These are phyloP conservation scores for Drosophila nr. perissopoda DNA, from an alignment of 2,888 invertebrate genomes.

Conservation along the genomic window DNA sequence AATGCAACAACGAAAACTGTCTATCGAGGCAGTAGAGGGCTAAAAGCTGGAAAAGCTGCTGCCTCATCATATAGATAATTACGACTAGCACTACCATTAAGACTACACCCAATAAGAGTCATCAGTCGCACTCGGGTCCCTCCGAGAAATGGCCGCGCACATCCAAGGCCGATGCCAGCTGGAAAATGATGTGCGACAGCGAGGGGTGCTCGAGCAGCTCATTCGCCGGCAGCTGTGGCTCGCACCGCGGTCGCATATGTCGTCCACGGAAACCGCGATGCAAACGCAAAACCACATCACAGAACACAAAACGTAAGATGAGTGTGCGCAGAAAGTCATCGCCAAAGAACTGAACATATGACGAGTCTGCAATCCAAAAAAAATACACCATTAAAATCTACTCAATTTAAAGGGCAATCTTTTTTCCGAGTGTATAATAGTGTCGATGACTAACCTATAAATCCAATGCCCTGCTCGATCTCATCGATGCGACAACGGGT, in stretches of 20 bases:
- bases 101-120: slow-evolving; percentile 77
- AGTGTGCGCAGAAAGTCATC: slow-evolving; percentile 97
- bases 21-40: slow-evolving; percentile 45
- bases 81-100: slow-evolving; percentile 70
- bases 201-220: slow-evolving; percentile 94
- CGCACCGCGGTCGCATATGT: slow-evolving; percentile 93
- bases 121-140: slow-evolving; percentile 85
- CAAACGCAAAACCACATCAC: slow-evolving; percentile 94
- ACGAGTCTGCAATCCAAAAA: slow-evolving; percentile 86
- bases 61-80: slow-evolving; percentile 65
- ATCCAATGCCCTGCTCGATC: slow-evolving; percentile 85
- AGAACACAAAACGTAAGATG: slow-evolving; percentile 96
- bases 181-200: slow-evolving; percentile 91
- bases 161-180: slow-evolving; percentile 93
- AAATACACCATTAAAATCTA: background rate
- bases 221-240: slow-evolving; percentile 93
- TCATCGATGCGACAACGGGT: slow-evolving; percentile 93
- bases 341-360: slow-evolving; percentile 94
- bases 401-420: background rate
- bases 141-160: slow-evolving; percentile 87
- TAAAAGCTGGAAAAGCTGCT: slow-evolving; percentile 61
- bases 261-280: slow-evolving; percentile 94
- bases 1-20: slow-evolving; percentile 54
- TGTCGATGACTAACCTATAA: slow-evolving; percentile 79
- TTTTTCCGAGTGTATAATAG: too few species aligned